Conservation (phyloP, 2,113 vertebrate genomes). For the Bettongia penicillata region DNA sequence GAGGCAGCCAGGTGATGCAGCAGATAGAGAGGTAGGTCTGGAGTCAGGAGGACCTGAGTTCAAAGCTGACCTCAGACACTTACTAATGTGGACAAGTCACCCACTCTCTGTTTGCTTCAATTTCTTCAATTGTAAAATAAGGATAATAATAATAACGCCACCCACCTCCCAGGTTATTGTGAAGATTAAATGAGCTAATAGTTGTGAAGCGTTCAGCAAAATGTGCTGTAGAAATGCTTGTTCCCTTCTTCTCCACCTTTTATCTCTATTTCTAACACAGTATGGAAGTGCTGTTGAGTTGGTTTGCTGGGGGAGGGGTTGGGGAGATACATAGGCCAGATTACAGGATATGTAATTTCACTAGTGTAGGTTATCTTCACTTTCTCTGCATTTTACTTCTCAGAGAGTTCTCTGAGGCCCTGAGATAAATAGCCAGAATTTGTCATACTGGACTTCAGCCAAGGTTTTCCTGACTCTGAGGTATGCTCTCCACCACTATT, state of each 20-base stretch:
- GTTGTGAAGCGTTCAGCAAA: background rate
- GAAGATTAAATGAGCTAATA: background rate
- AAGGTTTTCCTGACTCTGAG: background rate
- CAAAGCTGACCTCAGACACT: background rate
- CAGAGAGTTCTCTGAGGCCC: background rate
- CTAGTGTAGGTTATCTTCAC: background rate
- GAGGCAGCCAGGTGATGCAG: background rate
- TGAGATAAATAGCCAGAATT: background rate
- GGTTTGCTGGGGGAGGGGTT: background rate
- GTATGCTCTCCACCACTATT: background rate
- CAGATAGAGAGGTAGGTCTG: background rate
- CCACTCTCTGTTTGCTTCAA: background rate
- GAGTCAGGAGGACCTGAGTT: background rate
- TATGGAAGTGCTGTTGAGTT: background rate
- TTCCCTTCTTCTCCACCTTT: background rate
- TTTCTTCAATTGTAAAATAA: background rate
- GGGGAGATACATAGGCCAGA: background rate
- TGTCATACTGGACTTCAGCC: background rate
- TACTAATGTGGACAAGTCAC: background rate
- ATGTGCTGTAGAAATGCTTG: background rate
- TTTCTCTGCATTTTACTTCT: background rate
- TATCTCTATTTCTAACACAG: background rate
- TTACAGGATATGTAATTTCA: background rate
- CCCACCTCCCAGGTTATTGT: background rate
- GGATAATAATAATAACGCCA: background rate